A percentile compares a stretch with the other conserved stretches of the same genome.
Evolutionary conservation across 1,140 invertebrate genomes (phyloP).

Genomic region (Nephila pilipes): DNA sequence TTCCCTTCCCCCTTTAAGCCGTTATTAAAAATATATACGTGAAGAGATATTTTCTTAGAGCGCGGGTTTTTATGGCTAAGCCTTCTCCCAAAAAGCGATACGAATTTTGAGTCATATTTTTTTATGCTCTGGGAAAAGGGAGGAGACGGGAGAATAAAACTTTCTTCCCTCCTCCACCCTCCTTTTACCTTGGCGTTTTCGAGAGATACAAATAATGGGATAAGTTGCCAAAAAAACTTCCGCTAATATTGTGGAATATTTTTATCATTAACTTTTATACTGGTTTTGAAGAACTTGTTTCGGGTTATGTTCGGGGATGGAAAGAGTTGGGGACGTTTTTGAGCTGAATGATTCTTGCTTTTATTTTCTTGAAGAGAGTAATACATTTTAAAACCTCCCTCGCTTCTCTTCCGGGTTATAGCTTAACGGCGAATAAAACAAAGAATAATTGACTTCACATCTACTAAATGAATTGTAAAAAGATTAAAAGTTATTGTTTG

Average conservation of each 20-base stretch:
- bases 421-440: no score
- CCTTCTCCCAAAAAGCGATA: slow-evolving; percentile 34
- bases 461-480: no score
- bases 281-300: slow-evolving; percentile 20
- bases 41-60: slow-evolving; percentile 64
- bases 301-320: not conserved
- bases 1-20: slow-evolving; percentile 40
- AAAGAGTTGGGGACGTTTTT: not conserved
- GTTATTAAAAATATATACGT: slow-evolving; percentile 72
- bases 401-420: no score
- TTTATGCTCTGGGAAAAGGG: slow-evolving; percentile 33
- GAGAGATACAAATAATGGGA: slow-evolving; percentile 51
- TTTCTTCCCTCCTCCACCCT: not conserved
- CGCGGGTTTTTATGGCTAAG: slow-evolving; percentile 51
- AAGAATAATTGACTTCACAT: no score
- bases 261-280: slow-evolving; percentile 62
- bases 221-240: slow-evolving; percentile 48
- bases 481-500: no score
- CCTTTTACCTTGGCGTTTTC: not conserved
- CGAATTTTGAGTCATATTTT: slow-evolving; percentile 63
- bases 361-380: no score
- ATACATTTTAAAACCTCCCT: no score
- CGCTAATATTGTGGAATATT: slow-evolving; percentile 58
- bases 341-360: no score
- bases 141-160: not conserved